phyloP scores from a whole-genome alignment of 2,888 invertebrate species.

The Cephalotes varians region DNA sequence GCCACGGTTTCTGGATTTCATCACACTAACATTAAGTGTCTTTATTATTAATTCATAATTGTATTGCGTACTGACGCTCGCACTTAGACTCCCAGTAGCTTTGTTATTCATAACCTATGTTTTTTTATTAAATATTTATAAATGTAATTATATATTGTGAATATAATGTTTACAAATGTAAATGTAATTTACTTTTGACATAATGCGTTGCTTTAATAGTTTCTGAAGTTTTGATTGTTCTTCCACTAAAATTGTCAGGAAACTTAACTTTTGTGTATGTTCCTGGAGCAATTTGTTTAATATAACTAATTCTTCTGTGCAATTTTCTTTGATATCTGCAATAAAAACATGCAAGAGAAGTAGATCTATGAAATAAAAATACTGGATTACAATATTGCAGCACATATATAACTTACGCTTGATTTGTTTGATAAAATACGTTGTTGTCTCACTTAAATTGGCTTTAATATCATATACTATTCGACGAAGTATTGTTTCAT shows the following conservation, averaged over 20 bases:
- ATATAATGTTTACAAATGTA: too few species aligned
- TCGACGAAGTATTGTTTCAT: slow-evolving; percentile 87
- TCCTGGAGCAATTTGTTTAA: slow-evolving; percentile 86
- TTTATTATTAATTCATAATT: too few species aligned
- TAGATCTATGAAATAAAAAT: not conserved
- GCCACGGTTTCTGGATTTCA: too few species aligned
- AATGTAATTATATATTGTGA: too few species aligned
- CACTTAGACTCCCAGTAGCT: too few species aligned
- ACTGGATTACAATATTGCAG: slow-evolving; percentile 34
- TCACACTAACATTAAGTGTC: too few species aligned
- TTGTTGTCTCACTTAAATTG: slow-evolving; percentile 86
- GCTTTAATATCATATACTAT: slow-evolving; percentile 87
- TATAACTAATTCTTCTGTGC: slow-evolving; percentile 82
- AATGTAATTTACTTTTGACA: slow-evolving; percentile 74
- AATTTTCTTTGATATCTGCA: slow-evolving; percentile 81
- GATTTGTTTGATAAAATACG: slow-evolving; percentile 86
- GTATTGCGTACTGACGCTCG: too few species aligned
- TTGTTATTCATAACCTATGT: too few species aligned
- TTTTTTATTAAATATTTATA: too few species aligned
- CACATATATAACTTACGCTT: slow-evolving; percentile 83
- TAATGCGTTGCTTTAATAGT: slow-evolving; percentile 79
- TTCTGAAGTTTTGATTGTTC: slow-evolving; percentile 87
- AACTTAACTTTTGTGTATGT: slow-evolving; percentile 87
- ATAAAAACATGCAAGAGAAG: not conserved
- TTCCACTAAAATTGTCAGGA: slow-evolving; percentile 87